These are phyloP conservation scores for Hypanus sabinus DNA, from an alignment of 2,113 vertebrate genomes.

Conservation along the genomic window DNA sequence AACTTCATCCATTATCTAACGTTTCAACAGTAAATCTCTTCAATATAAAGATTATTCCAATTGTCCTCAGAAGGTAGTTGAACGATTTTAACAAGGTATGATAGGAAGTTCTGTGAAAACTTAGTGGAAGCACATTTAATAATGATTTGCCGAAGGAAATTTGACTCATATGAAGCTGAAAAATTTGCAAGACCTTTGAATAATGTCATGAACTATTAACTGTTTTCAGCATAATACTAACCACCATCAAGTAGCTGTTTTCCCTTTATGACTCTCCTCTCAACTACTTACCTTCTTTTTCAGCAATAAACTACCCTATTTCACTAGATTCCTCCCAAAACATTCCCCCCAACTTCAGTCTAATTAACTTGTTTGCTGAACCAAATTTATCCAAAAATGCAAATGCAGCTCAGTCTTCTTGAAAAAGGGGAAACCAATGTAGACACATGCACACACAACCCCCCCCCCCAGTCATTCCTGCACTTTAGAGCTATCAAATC, in stretches of 20 bases:
- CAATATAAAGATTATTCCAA: background rate
- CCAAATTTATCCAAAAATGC: background rate
- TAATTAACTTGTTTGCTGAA: background rate
- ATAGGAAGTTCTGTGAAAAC: background rate
- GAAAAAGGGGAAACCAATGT: background rate
- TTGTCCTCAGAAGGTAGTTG: background rate
- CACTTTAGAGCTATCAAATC: background rate
- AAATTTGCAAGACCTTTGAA: background rate
- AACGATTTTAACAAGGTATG: background rate
- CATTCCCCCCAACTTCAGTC: background rate
- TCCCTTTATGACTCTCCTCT: background rate
- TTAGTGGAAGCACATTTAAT: background rate
- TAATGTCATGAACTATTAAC: background rate
- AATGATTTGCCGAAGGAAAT: background rate
- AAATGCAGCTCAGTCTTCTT: background rate
- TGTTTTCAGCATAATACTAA: background rate
- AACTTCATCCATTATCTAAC: background rate
- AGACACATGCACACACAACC: too few species aligned
- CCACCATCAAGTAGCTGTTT: background rate
- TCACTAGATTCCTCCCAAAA: background rate
- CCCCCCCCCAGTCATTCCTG: background rate
- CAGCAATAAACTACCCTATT: background rate
- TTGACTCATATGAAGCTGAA: background rate
- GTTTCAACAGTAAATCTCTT: background rate
- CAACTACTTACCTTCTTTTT: background rate